Evolutionary conservation across 2,113 vertebrate genomes (phyloP), one percentile per base, ranked within the genome.

Genomic region (Rhabdomys dilectus): DNA sequence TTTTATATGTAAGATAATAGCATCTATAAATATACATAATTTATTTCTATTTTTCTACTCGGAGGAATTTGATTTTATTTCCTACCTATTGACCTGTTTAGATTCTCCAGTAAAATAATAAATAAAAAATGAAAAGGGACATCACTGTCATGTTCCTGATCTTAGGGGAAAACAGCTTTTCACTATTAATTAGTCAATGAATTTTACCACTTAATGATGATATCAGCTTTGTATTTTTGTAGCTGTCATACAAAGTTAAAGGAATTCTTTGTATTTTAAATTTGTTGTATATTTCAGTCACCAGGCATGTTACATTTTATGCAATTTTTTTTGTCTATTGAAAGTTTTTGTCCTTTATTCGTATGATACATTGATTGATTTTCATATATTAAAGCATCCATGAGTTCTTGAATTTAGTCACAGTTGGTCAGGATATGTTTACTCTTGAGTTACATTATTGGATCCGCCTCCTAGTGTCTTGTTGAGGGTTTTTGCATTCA

Each of bases 321-420:
- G 12, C 53, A 42, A 56, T 92, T 15, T 31, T 77, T 90, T 68
- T 86, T 31, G 64, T 87, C 31, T 68, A 29, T 56, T 94, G 58
- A 53, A 53, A 51, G 91, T 73, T 26, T 93, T 95, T 95, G 53
- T 78, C 31, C 73, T 56, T 88, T 84, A 77, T 85, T 85, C 31
- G n/a, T 56, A 82, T 58, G 39, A 45, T 72, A 3, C 9, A 36
- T 75, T 39, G 51, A n/a, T 84, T 64, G 68, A 56, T 91, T 96
- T 95, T 93, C 42, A 13, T 56, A 12, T 95, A 53, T 68, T 60
- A 68, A 53, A 60, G 10, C 80, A 81, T 66, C 29, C 9, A 86
- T 92, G 7, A 29, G 51, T 75, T 94, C 0, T 88, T 68, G 45
- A 56, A 13, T 68, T 85, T 48, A 75, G 72, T 60, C 26, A 7